phyloP scores from a whole-genome alignment of 2,888 invertebrate species.

The Megalurothrips usitatus region DNA sequence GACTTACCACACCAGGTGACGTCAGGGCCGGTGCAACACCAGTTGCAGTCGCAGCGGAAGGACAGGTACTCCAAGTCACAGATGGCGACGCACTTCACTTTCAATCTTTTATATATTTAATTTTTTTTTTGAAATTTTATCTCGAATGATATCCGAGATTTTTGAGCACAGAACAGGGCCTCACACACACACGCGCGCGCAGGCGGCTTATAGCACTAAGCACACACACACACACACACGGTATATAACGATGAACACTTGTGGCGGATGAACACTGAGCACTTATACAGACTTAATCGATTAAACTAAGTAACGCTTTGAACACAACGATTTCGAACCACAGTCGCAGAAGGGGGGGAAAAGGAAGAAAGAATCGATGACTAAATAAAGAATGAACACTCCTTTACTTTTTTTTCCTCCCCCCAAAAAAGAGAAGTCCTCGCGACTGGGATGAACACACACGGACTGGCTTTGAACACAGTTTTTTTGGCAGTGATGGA shows the following conservation, averaged over 20 bases:
- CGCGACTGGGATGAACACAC: background rate
- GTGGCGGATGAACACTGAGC: background rate
- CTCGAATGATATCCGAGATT: background rate
- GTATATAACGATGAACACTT: background rate
- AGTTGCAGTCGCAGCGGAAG: background rate
- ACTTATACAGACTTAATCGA: background rate
- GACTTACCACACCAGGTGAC: conserved; percentile 19
- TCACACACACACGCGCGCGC: background rate
- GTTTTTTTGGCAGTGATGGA: background rate
- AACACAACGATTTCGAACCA: conserved; percentile 14
- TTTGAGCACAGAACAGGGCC: background rate
- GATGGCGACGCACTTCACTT: no score
- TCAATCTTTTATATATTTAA: no score
- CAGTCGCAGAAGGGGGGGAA: background rate
- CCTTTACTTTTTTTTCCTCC: no score
- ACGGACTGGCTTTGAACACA: background rate
- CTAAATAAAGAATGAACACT: no score
- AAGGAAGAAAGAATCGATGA: no score
- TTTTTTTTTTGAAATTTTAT: no score
- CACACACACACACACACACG: conserved; percentile 26
- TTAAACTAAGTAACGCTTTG: background rate
- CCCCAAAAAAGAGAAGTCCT: no score
- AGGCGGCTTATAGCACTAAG: conserved; percentile 40
- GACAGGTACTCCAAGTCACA: no score
- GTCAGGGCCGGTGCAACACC: background rate